A percentile compares a stretch with the other conserved stretches of the same genome.
These are phyloP conservation scores for Oenanthe melanoleuca DNA, from an alignment of 2,113 vertebrate genomes.

Conservation along the genomic window DNA sequence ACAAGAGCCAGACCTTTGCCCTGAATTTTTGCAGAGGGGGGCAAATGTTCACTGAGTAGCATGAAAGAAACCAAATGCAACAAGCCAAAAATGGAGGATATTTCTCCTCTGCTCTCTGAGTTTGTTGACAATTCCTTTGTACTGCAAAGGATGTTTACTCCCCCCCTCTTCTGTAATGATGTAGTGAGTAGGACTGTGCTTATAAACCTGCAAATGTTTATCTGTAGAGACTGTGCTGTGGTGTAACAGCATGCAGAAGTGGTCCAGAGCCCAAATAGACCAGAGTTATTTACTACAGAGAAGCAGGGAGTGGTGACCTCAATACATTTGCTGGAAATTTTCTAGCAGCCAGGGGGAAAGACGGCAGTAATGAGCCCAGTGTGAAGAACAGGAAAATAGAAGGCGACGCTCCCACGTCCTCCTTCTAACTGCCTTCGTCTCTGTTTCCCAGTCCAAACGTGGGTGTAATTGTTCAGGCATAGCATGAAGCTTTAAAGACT, in stretches of 20 bases:
- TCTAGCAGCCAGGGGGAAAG: not conserved
- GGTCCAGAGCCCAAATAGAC: not conserved
- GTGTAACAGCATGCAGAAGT: not conserved
- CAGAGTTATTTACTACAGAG: not conserved
- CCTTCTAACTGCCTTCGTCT: constrained; percentile 17
- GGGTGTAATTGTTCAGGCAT: constrained; percentile 54
- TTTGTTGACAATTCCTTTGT: constrained; percentile 2
- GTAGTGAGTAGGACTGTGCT: not conserved
- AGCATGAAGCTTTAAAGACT: constrained; percentile 29
- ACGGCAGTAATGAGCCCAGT: not conserved
- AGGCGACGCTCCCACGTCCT: constrained; percentile 8
- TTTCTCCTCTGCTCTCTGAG: not conserved
- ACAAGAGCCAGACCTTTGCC: not conserved
- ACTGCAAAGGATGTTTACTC: not conserved
- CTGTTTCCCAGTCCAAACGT: constrained; percentile 45
- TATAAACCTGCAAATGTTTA: not conserved
- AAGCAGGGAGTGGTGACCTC: not conserved
- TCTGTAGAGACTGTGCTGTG: not conserved
- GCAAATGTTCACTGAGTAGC: not conserved
- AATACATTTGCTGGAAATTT: not conserved
- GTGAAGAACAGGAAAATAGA: not conserved
- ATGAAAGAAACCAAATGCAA: not conserved
- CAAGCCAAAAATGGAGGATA: not conserved
- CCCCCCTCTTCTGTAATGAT: not conserved
- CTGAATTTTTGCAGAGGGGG: not conserved